A percentile compares a stretch with the other conserved stretches of the same genome.
Conservation (phyloP, 2,888 invertebrate species). For the Drosophila kokeensis region DNA sequence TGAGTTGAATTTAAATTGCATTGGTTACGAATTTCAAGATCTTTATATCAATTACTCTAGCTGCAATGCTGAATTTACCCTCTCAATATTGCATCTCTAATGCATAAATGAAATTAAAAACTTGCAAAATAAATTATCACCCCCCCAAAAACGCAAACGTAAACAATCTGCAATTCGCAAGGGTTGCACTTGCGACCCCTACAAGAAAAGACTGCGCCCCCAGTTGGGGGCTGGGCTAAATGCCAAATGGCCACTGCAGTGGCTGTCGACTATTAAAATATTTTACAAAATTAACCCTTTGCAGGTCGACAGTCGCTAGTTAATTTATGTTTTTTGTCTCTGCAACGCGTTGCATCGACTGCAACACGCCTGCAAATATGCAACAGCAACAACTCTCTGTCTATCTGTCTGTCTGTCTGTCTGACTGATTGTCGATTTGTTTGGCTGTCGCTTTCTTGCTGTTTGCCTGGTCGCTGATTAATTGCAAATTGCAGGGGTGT, state of each 20-base stretch:
- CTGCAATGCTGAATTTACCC: not conserved
- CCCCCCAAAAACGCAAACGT: not conserved
- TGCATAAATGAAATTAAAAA: conserved; percentile 63
- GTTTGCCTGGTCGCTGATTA: conserved; percentile 72
- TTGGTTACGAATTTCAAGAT: not conserved
- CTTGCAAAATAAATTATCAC: conserved; percentile 65
- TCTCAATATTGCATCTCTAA: conserved; percentile 56
- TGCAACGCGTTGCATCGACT: conserved; percentile 51
- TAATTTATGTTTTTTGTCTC: conserved; percentile 60
- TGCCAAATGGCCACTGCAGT: conserved; percentile 48
- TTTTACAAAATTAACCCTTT: conserved; percentile 72
- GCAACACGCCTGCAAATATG: conserved; percentile 61
- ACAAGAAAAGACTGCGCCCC: not conserved
- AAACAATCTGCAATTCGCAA: conserved; percentile 6
- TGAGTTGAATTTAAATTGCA: conserved; percentile 22
- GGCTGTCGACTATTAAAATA: conserved; percentile 66
- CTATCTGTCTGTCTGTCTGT: conserved; percentile 24
- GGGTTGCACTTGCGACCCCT: conserved; percentile 33
- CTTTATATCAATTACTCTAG: not conserved
- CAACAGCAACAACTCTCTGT: conserved; percentile 41
- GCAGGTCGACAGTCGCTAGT: conserved; percentile 45
- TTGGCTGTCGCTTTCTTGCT: conserved; percentile 28
- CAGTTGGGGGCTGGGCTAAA: conserved; percentile 10
- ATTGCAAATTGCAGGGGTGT: conserved; percentile 78
- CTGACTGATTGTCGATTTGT: conserved; percentile 14